Base-by-base conservation (phyloP, 2,113 vertebrate species). In the Tautogolabrus adspersus region DNA sequence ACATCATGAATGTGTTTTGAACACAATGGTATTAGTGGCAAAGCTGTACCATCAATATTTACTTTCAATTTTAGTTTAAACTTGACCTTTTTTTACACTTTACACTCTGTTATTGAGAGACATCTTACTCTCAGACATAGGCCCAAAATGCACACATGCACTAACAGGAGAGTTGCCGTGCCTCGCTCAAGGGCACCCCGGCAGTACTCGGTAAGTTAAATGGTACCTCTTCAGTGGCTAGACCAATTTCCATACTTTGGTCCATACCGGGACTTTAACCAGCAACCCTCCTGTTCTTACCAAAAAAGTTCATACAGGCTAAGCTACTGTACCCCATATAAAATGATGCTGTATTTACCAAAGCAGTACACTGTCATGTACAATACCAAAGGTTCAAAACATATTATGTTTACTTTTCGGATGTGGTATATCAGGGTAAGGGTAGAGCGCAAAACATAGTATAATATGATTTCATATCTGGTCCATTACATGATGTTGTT, bases 1-100 rank as follows among this genome's bases (percentile, higher is more conserved):
- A 34, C 26, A 26, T 26, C 26, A 26, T 26, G 37, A 46, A 82
- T 72, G 66, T 75, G 46, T 79, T 85, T 66, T 62, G 72, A 47
- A 72, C 46, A 63, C 19, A 75, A 12, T 34, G 34, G 37, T 11
- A 67, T 10, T 60, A 13, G 42, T 58, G 47, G 42, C 30, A 58
- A 56, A 70, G 56, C 47, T 8, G 58, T 44, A 34, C 30, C 30
- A 6, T 34, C 30, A 34, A 34, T 34, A 34, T 34, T 26, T 0
- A 34, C 30, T 34, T 34, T 34, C 30, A 6, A 34, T 34, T 34
- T 34, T 6, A 34, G 30, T 34, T 34, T 34, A 34, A 34, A 34
- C 30, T 34, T 34, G 3, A 34, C 4, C 30, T 34, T 34, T 34
- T 34, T 26, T 34, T 34, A 6, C 5, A 34, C 30, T 34, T 34